Conservation (phyloP, 2,113 vertebrate genomes). For the Albula glossodonta region DNA sequence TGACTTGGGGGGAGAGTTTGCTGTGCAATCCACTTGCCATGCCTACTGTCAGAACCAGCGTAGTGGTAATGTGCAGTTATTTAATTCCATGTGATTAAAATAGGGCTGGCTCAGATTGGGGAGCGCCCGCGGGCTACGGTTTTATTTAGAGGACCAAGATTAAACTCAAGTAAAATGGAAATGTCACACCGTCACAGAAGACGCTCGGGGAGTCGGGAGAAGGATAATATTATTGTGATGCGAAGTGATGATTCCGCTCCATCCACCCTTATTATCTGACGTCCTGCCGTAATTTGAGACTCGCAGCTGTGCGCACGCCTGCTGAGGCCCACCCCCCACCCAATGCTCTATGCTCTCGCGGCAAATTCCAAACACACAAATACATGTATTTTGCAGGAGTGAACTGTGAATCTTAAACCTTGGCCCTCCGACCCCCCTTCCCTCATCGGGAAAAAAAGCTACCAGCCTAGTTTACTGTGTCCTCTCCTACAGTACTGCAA, state of each 20-base stretch:
- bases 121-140: constrained; percentile 60
- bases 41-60: constrained; percentile 71
- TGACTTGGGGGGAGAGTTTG: constrained; percentile 64
- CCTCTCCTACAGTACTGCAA: too few species aligned
- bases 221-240: constrained; percentile 73
- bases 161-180: constrained; percentile 74
- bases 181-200: constrained; percentile 71
- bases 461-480: too few species aligned
- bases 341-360: constrained; percentile 38
- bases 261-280: constrained; percentile 67
- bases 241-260: constrained; percentile 67
- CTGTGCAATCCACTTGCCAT: constrained; percentile 68
- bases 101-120: constrained; percentile 70
- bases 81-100: constrained; percentile 80
- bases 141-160: constrained; percentile 73
- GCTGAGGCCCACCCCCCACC: constrained; percentile 41
- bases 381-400: not conserved
- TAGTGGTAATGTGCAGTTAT: constrained; percentile 71
- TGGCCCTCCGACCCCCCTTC: too few species aligned
- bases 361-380: constrained; percentile 48
- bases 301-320: constrained; percentile 50
- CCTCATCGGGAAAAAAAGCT: too few species aligned
- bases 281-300: constrained; percentile 58
- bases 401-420: too few species aligned
- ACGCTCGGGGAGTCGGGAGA: constrained; percentile 65